phyloP scores from a whole-genome alignment of 2,888 invertebrate species.

The Plagiodera versicolora region DNA sequence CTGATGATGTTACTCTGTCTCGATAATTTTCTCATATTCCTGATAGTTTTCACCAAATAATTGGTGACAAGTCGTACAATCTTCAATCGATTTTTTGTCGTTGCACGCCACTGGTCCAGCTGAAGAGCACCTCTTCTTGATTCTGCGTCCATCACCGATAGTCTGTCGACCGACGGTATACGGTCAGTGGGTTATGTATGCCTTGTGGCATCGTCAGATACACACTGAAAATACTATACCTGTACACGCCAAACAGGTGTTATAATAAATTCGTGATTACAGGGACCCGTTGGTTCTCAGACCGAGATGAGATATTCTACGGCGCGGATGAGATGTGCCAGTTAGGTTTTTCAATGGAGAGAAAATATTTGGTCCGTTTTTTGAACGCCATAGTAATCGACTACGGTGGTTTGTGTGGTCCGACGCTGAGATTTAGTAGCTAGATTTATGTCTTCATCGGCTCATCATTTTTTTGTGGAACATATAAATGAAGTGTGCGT shows the following conservation, averaged over 20 bases:
- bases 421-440: neutral
- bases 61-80: too few relatives aligned
- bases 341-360: conserved; percentile 1
- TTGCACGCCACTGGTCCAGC: neutral
- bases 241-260: conserved; percentile 8
- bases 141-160: neutral
- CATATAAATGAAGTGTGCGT: too few relatives aligned
- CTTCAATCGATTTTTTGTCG: neutral
- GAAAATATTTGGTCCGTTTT: neutral
- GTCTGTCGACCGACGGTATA: conserved; percentile 16
- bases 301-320: neutral
- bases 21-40: too few relatives aligned
- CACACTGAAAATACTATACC: conserved; percentile 8
- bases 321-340: neutral
- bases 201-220: conserved; percentile 40
- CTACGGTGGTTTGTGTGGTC: conserved; percentile 1
- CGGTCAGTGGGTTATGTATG: conserved; percentile 51
- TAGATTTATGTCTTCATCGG: neutral
- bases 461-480: neutral
- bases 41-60: too few relatives aligned
- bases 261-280: conserved; percentile 6
- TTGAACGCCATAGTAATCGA: neutral
- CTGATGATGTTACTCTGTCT: too few relatives aligned
- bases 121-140: neutral
- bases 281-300: neutral